Conservation (phyloP, 2,113 vertebrate genomes). For the Microcebus tavaratra region DNA sequence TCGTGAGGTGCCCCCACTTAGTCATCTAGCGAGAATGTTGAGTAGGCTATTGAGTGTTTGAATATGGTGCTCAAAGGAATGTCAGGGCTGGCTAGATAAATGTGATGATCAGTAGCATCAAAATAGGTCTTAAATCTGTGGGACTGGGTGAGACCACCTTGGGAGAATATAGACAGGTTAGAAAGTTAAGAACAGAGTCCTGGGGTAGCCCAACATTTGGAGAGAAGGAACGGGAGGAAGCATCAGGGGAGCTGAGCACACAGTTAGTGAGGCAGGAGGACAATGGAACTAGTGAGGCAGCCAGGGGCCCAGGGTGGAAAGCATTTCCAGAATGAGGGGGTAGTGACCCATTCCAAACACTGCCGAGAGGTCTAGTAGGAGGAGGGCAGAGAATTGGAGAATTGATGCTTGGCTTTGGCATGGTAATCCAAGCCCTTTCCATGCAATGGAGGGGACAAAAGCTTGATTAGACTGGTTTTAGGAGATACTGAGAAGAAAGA, state of each 20-base stretch:
- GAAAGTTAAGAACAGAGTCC: background rate
- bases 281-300: no score
- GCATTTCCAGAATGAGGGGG: background rate
- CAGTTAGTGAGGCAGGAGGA: background rate
- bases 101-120: background rate
- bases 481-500: background rate
- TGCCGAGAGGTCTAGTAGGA: background rate
- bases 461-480: background rate
- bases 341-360: accelerated
- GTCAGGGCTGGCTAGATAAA: background rate
- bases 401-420: background rate
- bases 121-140: background rate
- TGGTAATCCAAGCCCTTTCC: background rate
- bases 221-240: background rate
- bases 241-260: background rate
- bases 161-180: background rate
- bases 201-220: background rate
- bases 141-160: background rate
- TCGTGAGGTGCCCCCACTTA: background rate
- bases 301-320: background rate
- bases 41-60: background rate
- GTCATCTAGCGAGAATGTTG: background rate
- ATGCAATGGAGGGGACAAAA: background rate
- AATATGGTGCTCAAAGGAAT: background rate
- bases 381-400: background rate